A percentile compares a stretch with the other conserved stretches of the same genome.
Evolutionary conservation across 2,113 vertebrate genomes (phyloP).

Genomic region (Limnothrissa miodon): DNA sequence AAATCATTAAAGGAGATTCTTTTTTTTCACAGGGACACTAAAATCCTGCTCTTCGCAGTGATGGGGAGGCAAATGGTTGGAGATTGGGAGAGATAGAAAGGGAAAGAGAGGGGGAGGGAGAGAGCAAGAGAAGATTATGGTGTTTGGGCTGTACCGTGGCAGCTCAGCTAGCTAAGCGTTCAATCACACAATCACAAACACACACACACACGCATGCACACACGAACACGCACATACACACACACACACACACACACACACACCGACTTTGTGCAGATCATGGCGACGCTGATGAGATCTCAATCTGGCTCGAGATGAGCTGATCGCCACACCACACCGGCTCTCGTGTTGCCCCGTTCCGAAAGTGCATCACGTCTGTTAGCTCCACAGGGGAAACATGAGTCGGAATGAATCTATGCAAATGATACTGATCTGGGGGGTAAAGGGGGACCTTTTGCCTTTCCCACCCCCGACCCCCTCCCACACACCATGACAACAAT

Average conservation of each 20-base stretch:
- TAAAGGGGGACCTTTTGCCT: not conserved
- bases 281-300: conserved; percentile 18
- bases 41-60: conserved; percentile 52
- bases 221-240: not conserved
- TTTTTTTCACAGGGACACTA: conserved; percentile 40
- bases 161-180: conserved; percentile 23
- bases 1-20: conserved; percentile 74
- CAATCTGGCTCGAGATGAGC: not conserved
- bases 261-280: not conserved
- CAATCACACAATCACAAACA: conserved; percentile 14
- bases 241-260: conserved; percentile 3
- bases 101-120: conserved; percentile 9
- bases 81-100: not conserved
- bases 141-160: conserved; percentile 15
- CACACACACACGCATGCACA: not conserved
- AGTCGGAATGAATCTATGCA: conserved; percentile 15
- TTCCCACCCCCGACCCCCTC: not conserved
- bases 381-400: not conserved
- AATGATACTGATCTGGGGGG: not conserved
- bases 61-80: conserved; percentile 11
- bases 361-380: not conserved
- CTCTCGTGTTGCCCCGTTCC: not conserved
- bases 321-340: not conserved
- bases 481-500: not conserved
- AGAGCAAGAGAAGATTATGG: conserved; percentile 24